Percentiles rank a stretch among this genome's conserved stretches.
phyloP scores from a whole-genome alignment of 1,140 invertebrate genomes.

The Sycobia sp. region DNA sequence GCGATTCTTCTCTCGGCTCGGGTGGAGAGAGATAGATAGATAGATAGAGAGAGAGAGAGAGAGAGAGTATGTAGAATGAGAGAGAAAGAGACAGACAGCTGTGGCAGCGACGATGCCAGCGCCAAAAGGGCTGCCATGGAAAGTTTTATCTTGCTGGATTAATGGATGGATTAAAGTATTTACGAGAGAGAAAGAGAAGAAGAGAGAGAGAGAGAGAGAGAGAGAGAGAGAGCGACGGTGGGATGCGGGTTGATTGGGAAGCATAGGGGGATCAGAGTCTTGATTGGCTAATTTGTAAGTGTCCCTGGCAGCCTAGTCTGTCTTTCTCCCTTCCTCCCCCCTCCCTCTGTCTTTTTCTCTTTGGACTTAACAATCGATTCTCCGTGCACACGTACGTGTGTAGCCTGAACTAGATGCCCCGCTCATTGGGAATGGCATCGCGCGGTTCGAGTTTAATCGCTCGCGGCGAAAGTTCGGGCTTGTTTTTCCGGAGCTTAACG shows the following conservation, averaged over 20 bases:
- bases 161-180: constrained; percentile 63
- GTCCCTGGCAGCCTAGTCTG: constrained; percentile 51
- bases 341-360: neutral
- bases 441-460: constrained; percentile 13
- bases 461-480: neutral
- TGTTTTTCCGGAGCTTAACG: constrained; percentile 1
- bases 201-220: constrained; percentile 3
- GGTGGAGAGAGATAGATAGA: too few species aligned
- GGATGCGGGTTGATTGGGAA: constrained; percentile 57
- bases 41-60: too few species aligned
- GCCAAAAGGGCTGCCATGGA: constrained; percentile 57
- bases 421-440: neutral
- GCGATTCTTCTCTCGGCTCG: neutral
- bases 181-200: constrained; percentile 35
- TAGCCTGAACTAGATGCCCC: neutral
- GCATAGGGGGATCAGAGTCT: constrained; percentile 57
- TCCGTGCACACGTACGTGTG: neutral
- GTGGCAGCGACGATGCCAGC: too few species aligned
- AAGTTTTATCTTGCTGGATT: constrained; percentile 62
- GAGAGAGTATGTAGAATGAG: too few species aligned
- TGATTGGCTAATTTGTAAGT: constrained; percentile 65
- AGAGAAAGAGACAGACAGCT: neutral
- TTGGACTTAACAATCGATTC: constrained; percentile 57
- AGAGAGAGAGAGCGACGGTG: neutral
- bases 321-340: neutral